A percentile compares a stretch with the other conserved stretches of the same genome.
Evolutionary conservation across 2,888 invertebrate genomes (phyloP).

Genomic region (Periphyllus acericola): DNA sequence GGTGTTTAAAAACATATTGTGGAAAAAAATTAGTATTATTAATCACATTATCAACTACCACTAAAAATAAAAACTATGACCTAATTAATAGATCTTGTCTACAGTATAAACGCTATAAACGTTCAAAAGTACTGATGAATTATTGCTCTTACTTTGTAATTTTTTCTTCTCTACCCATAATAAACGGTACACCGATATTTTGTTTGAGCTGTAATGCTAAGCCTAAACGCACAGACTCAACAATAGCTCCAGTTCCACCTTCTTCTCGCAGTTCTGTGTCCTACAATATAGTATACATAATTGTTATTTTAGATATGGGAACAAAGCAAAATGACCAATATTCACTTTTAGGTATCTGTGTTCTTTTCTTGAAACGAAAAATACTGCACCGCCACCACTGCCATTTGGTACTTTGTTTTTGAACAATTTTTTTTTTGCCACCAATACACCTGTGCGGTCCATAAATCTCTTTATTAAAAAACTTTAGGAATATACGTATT

Average conservation of each 20-base stretch:
- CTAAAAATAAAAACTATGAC: not conserved
- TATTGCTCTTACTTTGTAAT: conserved; percentile 74
- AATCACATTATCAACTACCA: no score
- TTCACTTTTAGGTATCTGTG: conserved; percentile 71
- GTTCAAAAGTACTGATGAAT: not conserved
- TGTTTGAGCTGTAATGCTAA: conserved; percentile 87
- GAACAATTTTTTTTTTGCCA: conserved; percentile 74
- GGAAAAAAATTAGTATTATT: no score
- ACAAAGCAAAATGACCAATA: not conserved
- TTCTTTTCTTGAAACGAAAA: conserved; percentile 69
- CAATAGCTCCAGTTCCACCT: conserved; percentile 79
- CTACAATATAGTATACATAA: conserved; percentile 65
- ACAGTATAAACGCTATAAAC: not conserved
- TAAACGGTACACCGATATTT: conserved; percentile 78
- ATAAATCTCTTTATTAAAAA: conserved; percentile 36
- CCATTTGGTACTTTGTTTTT: conserved; percentile 69
- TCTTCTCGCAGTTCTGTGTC: conserved; percentile 78
- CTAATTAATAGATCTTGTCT: not conserved
- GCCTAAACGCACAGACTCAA: conserved; percentile 85
- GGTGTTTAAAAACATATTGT: no score
- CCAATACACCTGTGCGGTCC: conserved; percentile 70
- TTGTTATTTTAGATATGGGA: not conserved
- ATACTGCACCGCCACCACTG: conserved; percentile 72
- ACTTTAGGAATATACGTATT: conserved; percentile 19
- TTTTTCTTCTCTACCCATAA: conserved; percentile 77